phyloP scores from a whole-genome alignment of 2,113 vertebrate species.

The Poeciliopsis occidentalis region DNA sequence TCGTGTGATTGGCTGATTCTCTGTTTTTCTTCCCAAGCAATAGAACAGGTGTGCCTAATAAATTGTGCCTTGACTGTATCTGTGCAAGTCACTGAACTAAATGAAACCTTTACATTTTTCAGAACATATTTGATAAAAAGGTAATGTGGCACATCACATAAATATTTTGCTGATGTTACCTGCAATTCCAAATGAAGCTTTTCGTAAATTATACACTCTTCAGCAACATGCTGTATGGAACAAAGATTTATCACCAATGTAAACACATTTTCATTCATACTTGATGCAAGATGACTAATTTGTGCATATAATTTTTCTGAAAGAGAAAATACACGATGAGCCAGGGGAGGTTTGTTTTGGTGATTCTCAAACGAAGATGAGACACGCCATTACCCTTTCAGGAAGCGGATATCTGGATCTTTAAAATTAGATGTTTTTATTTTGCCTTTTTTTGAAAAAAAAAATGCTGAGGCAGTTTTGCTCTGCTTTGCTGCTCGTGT shows the following conservation, averaged over 20 bases:
- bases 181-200: background rate
- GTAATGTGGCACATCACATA: background rate
- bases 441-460: constrained; percentile 20
- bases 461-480: constrained; percentile 29
- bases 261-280: constrained; percentile 15
- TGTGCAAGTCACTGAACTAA: background rate
- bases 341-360: constrained; percentile 25
- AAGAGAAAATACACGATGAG: constrained; percentile 2
- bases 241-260: background rate
- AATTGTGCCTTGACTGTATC: too few species aligned
- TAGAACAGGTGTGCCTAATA: too few species aligned
- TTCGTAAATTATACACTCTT: background rate
- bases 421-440: constrained; percentile 39
- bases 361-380: constrained; percentile 13
- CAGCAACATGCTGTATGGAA: constrained; percentile 2
- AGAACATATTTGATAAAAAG: background rate
- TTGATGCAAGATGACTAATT: constrained; percentile 27
- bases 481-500: constrained; percentile 38
- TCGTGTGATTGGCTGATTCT: background rate
- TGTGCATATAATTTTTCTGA: constrained; percentile 12
- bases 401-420: constrained; percentile 22
- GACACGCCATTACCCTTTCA: constrained; percentile 12
- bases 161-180: background rate
- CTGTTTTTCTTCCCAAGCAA: too few species aligned
- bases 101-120: constrained; percentile 5